These are phyloP conservation scores for Xenopus laevis DNA, from an alignment of 2,113 vertebrate species.

Conservation along the genomic window DNA sequence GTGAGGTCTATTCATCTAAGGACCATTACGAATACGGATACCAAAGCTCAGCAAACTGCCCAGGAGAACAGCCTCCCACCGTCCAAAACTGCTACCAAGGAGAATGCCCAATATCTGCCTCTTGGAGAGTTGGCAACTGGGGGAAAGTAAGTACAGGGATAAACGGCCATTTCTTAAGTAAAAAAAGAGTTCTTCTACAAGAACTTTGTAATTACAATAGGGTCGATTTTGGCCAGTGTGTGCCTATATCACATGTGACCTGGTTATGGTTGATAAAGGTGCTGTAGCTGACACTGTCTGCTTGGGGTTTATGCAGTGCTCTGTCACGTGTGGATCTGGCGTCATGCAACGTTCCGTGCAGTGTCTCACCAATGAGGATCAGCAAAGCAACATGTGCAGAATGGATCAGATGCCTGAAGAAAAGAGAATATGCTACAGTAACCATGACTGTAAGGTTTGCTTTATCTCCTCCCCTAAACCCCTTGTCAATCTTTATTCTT, in stretches of 20 bases:
- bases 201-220: too few species aligned
- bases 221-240: too few species aligned
- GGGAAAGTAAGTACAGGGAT: constrained; percentile 73
- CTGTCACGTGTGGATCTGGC: constrained; percentile 79
- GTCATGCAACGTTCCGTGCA: constrained; percentile 81
- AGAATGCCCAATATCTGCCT: constrained; percentile 67
- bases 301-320: constrained; percentile 69
- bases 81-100: constrained; percentile 75
- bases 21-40: constrained; percentile 90
- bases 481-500: too few species aligned
- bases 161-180: background rate
- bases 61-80: constrained; percentile 80
- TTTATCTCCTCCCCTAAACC: background rate
- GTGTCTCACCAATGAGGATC: constrained; percentile 73
- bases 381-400: constrained; percentile 68
- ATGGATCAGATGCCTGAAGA: constrained; percentile 70
- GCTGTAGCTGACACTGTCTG: background rate
- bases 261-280: too few species aligned
- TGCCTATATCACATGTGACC: too few species aligned
- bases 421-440: constrained; percentile 71
- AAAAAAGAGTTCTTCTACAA: too few species aligned
- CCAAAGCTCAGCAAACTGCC: constrained; percentile 81
- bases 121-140: constrained; percentile 91
- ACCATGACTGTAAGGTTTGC: constrained; percentile 77
- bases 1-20: constrained; percentile 85